These are phyloP conservation scores for Diplodus sargus DNA, from an alignment of 2,797 vertebrate genomes.

Conservation along the genomic window DNA sequence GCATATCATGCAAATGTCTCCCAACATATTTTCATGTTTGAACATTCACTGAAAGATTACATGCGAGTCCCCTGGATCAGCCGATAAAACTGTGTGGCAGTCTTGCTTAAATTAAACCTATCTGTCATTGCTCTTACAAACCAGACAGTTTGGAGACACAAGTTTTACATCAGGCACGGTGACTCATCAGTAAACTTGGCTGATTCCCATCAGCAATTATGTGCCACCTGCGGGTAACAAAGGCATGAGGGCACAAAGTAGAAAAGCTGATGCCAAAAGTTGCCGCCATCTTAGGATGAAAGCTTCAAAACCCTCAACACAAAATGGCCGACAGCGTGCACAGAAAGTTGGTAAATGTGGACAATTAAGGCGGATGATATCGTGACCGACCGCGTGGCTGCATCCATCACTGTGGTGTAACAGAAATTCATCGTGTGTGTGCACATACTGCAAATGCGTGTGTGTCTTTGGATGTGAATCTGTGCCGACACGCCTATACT, in stretches of 20 bases:
- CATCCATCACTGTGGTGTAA: background rate
- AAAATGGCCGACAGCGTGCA: slow-evolving; percentile 52
- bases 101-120: background rate
- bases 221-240: accelerated
- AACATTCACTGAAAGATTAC: background rate
- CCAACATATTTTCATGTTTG: background rate
- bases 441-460: background rate
- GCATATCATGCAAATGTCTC: no score
- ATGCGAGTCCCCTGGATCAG: background rate
- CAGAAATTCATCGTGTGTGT: background rate
- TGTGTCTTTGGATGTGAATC: accelerated
- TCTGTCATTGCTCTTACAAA: background rate
- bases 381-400: no score
- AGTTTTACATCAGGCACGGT: accelerated
- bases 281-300: slow-evolving; percentile 37
- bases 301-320: background rate
- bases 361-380: background rate
- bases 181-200: slow-evolving; percentile 13
- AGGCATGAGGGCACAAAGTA: background rate
- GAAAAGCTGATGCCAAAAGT: background rate
- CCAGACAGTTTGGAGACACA: accelerated
- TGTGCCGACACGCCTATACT: background rate
- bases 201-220: background rate
- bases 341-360: background rate
- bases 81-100: background rate